phyloP scores from a whole-genome alignment of 2,797 vertebrate genomes.

The Merluccius polli region DNA sequence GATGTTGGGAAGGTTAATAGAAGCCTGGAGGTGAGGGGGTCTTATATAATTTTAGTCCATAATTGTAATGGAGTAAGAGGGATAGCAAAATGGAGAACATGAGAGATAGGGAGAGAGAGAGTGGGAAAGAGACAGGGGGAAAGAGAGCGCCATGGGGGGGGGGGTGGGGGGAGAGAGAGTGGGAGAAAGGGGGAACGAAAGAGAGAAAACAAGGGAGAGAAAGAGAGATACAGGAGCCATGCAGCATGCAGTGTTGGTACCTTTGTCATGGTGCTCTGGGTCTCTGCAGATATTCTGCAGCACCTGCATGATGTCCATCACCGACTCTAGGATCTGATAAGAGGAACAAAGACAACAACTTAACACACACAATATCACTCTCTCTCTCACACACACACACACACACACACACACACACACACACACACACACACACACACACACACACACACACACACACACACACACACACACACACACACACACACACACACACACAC shows the following conservation, averaged over 20 bases:
- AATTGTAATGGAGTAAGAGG: neutral
- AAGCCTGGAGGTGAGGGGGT: neutral
- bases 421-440: constrained; percentile 54
- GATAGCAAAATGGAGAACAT: neutral
- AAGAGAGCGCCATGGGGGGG: too few relatives aligned
- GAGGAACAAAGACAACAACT: constrained; percentile 8
- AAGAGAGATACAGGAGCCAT: neutral
- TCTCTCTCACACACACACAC: neutral
- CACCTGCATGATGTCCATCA: constrained; percentile 87
- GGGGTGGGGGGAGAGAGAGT: neutral
- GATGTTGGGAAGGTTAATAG: neutral
- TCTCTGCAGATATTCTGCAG: constrained; percentile 86
- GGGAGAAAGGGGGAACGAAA: neutral
- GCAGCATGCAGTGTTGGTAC: constrained; percentile 55
- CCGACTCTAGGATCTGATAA: constrained; percentile 82
- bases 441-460: neutral
- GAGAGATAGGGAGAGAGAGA: neutral
- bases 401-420: constrained; percentile 58
- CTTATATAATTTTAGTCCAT: neutral
- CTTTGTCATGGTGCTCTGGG: constrained; percentile 87
- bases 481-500: neutral
- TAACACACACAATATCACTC: neutral
- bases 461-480: constrained; percentile 57
- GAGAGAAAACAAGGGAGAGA: neutral
- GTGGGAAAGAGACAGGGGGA: too few relatives aligned